These are phyloP conservation scores for Amphiprion clarkii DNA, from an alignment of 2,797 vertebrate species.

Conservation along the genomic window DNA sequence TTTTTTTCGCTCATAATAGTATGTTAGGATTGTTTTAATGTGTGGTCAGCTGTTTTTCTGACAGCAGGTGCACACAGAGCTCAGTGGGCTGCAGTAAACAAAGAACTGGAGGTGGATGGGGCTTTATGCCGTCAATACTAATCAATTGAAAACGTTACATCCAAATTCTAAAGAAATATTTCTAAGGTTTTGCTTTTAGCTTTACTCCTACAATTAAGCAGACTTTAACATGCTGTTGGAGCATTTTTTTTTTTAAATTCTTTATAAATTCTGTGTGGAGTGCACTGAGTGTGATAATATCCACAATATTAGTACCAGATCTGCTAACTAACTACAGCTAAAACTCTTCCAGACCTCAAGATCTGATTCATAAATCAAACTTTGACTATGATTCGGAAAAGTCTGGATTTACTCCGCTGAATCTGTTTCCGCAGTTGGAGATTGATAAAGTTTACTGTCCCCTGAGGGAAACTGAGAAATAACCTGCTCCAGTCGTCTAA, in stretches of 20 bases:
- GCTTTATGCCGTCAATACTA: constrained; percentile 16
- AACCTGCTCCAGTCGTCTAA: not conserved
- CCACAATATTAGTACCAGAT: not conserved
- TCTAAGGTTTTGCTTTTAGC: not conserved
- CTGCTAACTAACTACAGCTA: not conserved
- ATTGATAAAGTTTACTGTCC: constrained; percentile 10
- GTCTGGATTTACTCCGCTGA: not conserved
- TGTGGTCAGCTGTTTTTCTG: constrained; percentile 41
- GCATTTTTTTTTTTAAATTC: not conserved
- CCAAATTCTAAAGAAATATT: not conserved
- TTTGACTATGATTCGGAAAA: not conserved
- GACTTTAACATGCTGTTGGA: not conserved
- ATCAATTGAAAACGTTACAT: constrained; percentile 10
- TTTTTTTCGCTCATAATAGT: constrained; percentile 3
- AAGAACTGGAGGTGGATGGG: constrained; percentile 4
- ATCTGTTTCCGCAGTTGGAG: not conserved
- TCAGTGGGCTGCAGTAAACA: constrained; percentile 27
- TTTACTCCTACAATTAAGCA: not conserved
- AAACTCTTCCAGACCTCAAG: not conserved
- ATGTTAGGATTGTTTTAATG: constrained; percentile 29
- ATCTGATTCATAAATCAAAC: not conserved
- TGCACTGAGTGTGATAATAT: not conserved
- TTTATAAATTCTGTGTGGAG: not conserved
- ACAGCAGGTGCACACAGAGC: constrained; percentile 25
- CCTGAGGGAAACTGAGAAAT: not conserved